Evolutionary conservation across 2,888 invertebrate genomes (phyloP), one percentile per base, ranked within the genome.

Genomic region (Melanophora roralis): DNA sequence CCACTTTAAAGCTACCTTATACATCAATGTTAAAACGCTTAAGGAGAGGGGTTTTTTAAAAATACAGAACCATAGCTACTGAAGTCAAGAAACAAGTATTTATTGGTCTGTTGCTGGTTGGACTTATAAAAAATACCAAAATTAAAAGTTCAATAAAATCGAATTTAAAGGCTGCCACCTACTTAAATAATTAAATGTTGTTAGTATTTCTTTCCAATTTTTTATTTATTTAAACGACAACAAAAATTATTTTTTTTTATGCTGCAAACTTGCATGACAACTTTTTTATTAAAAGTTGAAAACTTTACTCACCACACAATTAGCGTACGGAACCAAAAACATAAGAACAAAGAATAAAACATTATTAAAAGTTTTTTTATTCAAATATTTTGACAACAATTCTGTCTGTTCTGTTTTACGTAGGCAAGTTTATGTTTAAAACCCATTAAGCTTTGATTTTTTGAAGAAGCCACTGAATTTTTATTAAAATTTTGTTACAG

Each of bases 1-100:
- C 88, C 85, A 88, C 88, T 87, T 84, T 85, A 81, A 82, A 73
- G 40, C 55, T 78, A 68, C 68, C 67, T 67, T 72, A 40, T 21
- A 60, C 67, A 38, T 19, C 62, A 77, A 77, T 77, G 12, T 47
- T 47, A 36, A 64, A 60, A 67, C 67, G 59, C 23, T 40, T 53
- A 9, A 16, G 12, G 7, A 43, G 43, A 40, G 11, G 53, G 51
- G 36, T 53, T 19, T 43, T 16, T 53, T 43, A 14, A 40, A 59
- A 3, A 34, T 23, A 36, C 23, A 69, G 21, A 45, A 57, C 47
- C 43, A 34, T 16, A 38, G 32, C 5, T 5, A 38, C 45, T 14
- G 14, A 12, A 38, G 38, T 7, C 21, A n/a, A 11, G 6, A 9
- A 14, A 55, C 19, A 47, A 23, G 5, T n/a, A n/a, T n/a, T n/a